Evolutionary conservation across 2,113 vertebrate species (phyloP), one percentile per base, ranked within the genome.

Genomic region (Dasyurus viverrinus): DNA sequence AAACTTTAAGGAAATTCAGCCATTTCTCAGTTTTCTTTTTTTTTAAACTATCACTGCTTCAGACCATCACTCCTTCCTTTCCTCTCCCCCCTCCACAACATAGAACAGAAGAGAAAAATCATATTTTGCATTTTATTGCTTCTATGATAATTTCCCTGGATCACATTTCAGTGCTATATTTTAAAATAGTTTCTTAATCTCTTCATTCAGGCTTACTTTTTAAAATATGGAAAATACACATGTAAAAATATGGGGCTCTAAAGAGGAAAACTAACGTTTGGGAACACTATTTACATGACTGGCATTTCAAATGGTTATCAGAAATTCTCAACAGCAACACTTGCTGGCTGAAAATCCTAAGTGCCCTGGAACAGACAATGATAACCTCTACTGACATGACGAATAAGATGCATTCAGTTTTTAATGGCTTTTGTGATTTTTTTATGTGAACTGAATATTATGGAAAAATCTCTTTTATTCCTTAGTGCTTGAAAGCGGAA

Each of bases 321-420:
- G 96, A 96, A 95, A 9, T 92, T 93, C 93, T 97, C 95, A 95
- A 94, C 93, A 92, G 94, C 93, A 97, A 95, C 92, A 96, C 93
- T 97, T 98, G 94, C 94, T 98, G 95, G 53, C 95, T 93, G 92
- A 97, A 97, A 97, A 95, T 89, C 96, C 96, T 92, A 91, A 97
- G 97, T 91, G 94, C 96, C 96, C 97, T 94, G 89, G 95, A 98
- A 97, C 95, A 97, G 95, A 97, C 96, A 93, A 96, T 93, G 96
- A 97, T 96, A 94, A 94, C 93, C 93, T 96, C 94, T 89, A 27
- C 57, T 97, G 97, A 98, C 94, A 97, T 96, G 94, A 98, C 52
- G 52, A 98, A 97, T 98, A 98, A 93, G 92, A 98, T 96, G 94
- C 91, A 97, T 96, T 98, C 95, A 84, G 94, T 95, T 96, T 98